A percentile compares a stretch with the other conserved stretches of the same genome.
These are phyloP conservation scores for Noctua janthina DNA, from an alignment of 2,888 invertebrate genomes.

Conservation along the genomic window DNA sequence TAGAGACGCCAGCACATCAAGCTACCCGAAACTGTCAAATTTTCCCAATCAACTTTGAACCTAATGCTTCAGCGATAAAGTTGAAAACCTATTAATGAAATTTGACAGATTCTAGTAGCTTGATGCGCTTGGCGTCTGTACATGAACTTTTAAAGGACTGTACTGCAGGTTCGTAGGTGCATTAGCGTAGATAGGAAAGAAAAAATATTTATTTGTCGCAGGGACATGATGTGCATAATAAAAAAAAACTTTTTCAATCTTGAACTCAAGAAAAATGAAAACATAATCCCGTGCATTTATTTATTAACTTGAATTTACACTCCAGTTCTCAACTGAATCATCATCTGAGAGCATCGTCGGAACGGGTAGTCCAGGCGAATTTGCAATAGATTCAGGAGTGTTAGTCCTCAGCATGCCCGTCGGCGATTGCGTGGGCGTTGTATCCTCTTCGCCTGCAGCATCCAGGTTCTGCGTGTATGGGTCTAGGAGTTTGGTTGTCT, in stretches of 20 bases:
- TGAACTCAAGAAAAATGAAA: not conserved
- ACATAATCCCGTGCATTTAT: constrained; percentile 13
- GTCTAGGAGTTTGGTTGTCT: constrained; percentile 1
- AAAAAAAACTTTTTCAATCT: not conserved
- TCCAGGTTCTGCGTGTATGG: not conserved
- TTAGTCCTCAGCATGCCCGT: not conserved
- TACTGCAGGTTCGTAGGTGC: too few relatives aligned
- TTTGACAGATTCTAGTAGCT: too few relatives aligned
- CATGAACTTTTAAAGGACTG: not conserved
- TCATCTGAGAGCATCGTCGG: too few relatives aligned
- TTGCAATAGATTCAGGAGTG: not conserved
- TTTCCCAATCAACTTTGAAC: too few relatives aligned
- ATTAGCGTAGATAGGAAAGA: too few relatives aligned
- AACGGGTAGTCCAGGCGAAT: fast-evolving
- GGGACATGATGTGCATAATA: too few relatives aligned
- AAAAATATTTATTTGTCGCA: not conserved
- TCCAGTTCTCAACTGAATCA: not conserved
- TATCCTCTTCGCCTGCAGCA: not conserved
- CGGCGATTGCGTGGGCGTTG: not conserved
- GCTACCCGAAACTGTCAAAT: too few relatives aligned
- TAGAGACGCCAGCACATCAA: not conserved
- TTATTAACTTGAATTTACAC: constrained; percentile 19
- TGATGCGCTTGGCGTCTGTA: too few relatives aligned
- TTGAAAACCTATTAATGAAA: too few relatives aligned
- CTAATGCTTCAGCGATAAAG: too few relatives aligned